Evolutionary conservation across 2,888 invertebrate genomes (phyloP).

Genomic region (Cosmia pyralina): DNA sequence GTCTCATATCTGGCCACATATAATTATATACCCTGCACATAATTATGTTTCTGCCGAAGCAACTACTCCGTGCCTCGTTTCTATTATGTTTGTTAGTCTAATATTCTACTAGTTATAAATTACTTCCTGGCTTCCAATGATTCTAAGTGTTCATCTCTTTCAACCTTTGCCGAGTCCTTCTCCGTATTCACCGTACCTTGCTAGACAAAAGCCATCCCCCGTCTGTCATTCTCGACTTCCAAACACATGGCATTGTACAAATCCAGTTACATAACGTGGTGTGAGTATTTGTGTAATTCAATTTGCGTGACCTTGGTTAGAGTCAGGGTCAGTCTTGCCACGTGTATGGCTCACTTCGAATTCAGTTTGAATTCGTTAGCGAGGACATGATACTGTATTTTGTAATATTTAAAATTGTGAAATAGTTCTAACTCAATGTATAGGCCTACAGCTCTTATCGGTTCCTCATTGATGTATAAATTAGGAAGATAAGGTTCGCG

Average conservation of each 20-base stretch:
- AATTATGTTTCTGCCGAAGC: no score
- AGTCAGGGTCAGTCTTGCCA: constrained; percentile 39
- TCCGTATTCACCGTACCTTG: not conserved
- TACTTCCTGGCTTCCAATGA: not conserved
- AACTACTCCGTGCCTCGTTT: no score
- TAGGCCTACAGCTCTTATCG: not conserved
- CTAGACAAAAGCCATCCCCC: not conserved
- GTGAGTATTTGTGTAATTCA: constrained; percentile 63
- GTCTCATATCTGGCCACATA: not conserved
- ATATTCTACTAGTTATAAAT: not conserved
- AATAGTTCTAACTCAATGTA: not conserved
- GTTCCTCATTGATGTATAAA: not conserved
- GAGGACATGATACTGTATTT: not conserved
- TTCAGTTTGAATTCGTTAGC: constrained; percentile 15
- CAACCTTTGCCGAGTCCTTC: not conserved
- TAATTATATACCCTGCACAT: no score
- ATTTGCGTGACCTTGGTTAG: constrained; percentile 70
- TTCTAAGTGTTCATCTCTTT: not conserved
- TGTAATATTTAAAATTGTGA: not conserved
- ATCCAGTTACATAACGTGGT: constrained; percentile 42
- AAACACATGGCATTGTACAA: constrained; percentile 28
- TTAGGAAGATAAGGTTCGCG: no score
- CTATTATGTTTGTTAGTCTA: not conserved
- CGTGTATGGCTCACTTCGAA: constrained; percentile 16
- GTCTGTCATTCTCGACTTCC: not conserved